Conservation (phyloP, 1,140 invertebrate species). For the Cotesia vestalis region DNA sequence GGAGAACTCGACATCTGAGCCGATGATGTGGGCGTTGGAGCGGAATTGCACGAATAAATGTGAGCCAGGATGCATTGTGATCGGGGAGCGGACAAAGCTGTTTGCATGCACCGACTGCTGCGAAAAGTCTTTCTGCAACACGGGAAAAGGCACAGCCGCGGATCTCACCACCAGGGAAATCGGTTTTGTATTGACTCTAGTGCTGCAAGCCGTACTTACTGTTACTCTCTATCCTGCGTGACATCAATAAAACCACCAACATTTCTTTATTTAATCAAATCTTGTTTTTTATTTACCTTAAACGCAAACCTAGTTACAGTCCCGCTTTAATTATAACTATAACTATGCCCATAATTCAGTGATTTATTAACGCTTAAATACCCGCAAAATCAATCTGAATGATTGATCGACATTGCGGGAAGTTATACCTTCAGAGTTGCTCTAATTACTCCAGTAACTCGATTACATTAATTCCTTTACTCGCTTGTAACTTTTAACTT, state of each 20-base stretch:
- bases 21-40: constrained; percentile 83
- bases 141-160: constrained; percentile 68
- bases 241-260: constrained; percentile 40
- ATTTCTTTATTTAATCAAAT: background rate
- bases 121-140: constrained; percentile 79
- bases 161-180: constrained; percentile 51
- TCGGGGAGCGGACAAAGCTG: constrained; percentile 85
- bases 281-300: background rate
- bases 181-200: constrained; percentile 56
- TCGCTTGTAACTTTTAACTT: too few species aligned
- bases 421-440: too few species aligned
- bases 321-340: background rate
- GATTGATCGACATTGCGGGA: background rate
- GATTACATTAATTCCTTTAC: too few species aligned
- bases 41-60: constrained; percentile 83
- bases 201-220: constrained; percentile 57
- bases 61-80: constrained; percentile 85
- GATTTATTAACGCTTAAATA: background rate
- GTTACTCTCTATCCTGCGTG: constrained; percentile 59
- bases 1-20: constrained; percentile 78
- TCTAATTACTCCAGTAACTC: too few species aligned
- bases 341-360: background rate
- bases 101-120: constrained; percentile 86
- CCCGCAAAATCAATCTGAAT: background rate
- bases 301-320: too few species aligned